Base-by-base conservation (phyloP, 2,888 invertebrate species). In the Nipponacmea schrenckii region DNA sequence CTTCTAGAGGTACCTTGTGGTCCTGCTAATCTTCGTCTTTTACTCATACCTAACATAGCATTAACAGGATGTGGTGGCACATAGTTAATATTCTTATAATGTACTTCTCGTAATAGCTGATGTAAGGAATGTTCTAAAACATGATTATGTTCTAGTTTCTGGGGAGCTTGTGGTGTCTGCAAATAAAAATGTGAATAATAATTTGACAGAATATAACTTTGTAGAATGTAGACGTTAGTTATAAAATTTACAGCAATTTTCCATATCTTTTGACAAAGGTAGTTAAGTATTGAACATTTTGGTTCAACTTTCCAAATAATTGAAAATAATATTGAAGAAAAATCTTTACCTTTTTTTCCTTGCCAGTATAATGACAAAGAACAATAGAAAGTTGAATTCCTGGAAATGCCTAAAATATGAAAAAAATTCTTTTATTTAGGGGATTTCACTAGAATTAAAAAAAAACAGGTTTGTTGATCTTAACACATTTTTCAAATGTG, bases 121-220 rank as follows among this genome's bases (percentile, higher is more conserved):
- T 98, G 97, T 72, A 98, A 90, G 0, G 97, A 97, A 88, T 98
- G 98, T 87, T 98, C 97, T 78, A 98, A 89, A n/a, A 98, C 97
- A 87, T 96, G 96, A 90, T 97, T 96, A 86, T 97, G 97, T 83
- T 96, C 96, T 48, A 83, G 79, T 71, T 84, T 86, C 31, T 79
- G 84, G 26, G 82, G 81, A 20, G 74, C 68, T 31, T 73, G 48
- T 5, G 74, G 73, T 1, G 73, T 71, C 77, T 77, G 70, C 12
- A 27, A 46, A 8, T n/a, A 48, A 39, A 63, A 10, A 26, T 39
- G 39, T 39, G 39, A 50, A 62, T 62, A 64, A 17, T 64, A 17
- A 1, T 45, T n/a, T n/a, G 2, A 31, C 31, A 31, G 20, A 20
- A n/a, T 56, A n/a, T n/a, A n/a, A n/a, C n/a, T n/a, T n/a, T n/a